Base-by-base conservation (phyloP, 2,888 invertebrate species). In the Bugula neritina region DNA sequence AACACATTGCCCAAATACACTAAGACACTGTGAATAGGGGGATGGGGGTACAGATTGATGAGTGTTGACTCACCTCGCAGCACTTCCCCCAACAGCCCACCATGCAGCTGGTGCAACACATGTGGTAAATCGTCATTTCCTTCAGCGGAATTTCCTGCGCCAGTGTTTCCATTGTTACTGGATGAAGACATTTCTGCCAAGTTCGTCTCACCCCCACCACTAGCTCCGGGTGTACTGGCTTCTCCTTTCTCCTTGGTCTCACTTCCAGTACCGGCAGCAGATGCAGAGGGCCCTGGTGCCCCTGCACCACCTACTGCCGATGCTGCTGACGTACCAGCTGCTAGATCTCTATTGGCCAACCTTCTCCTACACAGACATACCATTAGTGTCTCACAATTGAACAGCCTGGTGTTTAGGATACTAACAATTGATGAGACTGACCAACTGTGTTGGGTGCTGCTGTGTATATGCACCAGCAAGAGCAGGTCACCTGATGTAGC, bases 121-220 rank as follows among this genome's bases (percentile, higher is more conserved):
- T 27, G 17, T 13, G 63, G 34, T 10, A 43, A 17, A 31, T 27
- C 31, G n/a, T 63, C 63, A 3, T 21, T 25, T 27, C 63, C 31
- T 13, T 31, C 27, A 63, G 63, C 29, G 31, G 21, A 31, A 27
- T 3, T 5, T 3, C 27, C 63, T 5, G 21, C 27, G 10, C 31
- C 63, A 13, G 29, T 31, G 63, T 31, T 63, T 3, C 17, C 34
- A 27, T 13, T 27, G 31, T 63, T 63, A 31, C 27, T 31, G 10
- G 63, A 63, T 63, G 63, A 13, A 31, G 63, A 63, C 63, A 63
- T 63, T 2, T 63, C 63, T 3, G 63, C 63, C 10, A 27, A 31
- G 5, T 13, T 5, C n/a, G 63, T 31, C 63, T 63, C 63, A 13
- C 31, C 63, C n/a, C 63, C 63, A 25, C 63, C 31, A 13, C 27